Base-by-base conservation (phyloP, 2,113 vertebrate species). In the Anhinga rufa region DNA sequence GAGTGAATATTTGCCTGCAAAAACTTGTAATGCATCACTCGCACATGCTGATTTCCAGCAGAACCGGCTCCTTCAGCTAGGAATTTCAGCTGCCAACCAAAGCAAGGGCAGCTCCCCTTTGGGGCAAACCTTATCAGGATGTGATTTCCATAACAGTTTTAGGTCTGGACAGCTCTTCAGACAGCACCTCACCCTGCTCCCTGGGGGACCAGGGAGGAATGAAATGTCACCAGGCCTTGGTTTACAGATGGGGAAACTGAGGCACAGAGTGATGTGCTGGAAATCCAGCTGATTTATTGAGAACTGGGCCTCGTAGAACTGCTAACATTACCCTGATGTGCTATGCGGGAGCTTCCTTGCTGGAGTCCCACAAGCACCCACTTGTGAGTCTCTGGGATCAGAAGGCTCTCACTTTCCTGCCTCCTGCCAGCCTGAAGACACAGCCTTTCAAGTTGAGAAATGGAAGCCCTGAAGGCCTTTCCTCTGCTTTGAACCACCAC, bases 261-360 rank as follows among this genome's bases (percentile, higher is more conserved):
- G 75, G 58, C 75, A 42, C 0, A 0, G 74, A 9, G 48, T 6
- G 34, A 17, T 42, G 42, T 21, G 48, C 34, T 90, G 55, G 32
- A 44, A 66, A 84, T 58, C 57, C 28, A 34, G 38, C 6, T 34
- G 31, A 26, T 75, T 18, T 20, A 4, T 20, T 44, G 51, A n/a
- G 54, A 57, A 6, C 10, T 19, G 49, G 38, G 54, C 18, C 29
- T 12, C 3, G 44, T 1, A 4, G 81, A 28, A 31, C 26, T 3
- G 1, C 34, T 49, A 8, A 4, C 17, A 1, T 22, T 22, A 7
- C 46, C 25, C 42, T 15, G 14, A 17, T 10, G 36, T 34, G 28
- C 34, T 15, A 0, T 12, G 21, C 2, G 3, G 10, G 75, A 34
- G 42, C 31, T 48, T 74, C 42, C 48, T 69, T 4, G 0, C 26